These are phyloP conservation scores for Nebria ingens DNA, from an alignment of 1,140 invertebrate genomes.

Conservation along the genomic window DNA sequence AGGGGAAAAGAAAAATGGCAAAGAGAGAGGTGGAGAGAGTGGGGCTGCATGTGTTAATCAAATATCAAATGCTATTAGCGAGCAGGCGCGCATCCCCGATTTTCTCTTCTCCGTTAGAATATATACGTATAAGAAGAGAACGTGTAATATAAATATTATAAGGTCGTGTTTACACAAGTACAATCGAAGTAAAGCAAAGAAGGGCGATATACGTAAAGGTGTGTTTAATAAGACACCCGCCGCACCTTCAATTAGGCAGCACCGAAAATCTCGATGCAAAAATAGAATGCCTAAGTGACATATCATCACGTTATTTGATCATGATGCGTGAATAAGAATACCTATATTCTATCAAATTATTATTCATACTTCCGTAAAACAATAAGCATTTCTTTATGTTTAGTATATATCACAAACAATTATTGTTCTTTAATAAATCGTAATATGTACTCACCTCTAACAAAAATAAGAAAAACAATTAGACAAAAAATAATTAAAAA, in stretches of 20 bases:
- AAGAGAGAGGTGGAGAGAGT: no score
- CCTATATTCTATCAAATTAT: no score
- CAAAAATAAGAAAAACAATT: not conserved
- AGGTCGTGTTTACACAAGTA: not conserved
- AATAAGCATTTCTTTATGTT: no score
- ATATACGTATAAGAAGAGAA: not conserved
- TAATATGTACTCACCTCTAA: conserved; percentile 1
- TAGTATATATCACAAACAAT: no score
- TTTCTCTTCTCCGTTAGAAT: not conserved
- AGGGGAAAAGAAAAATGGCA: no score
- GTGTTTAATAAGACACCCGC: not conserved
- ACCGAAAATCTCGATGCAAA: not conserved
- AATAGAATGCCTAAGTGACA: not conserved
- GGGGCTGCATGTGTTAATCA: conserved; percentile 8
- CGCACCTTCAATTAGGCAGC: conserved; percentile 5
- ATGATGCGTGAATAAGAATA: no score
- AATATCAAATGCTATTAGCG: conserved; percentile 6
- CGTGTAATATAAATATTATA: no score
- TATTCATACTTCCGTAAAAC: no score
- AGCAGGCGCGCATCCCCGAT: not conserved
- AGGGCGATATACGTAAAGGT: not conserved
- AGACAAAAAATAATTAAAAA: not conserved
- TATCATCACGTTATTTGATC: no score
- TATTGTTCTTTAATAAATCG: no score
- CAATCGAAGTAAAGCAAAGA: not conserved